Percentiles rank a stretch among this genome's conserved stretches.
Conservation (phyloP, 2,797 vertebrate species). For the Liasis olivaceus region DNA sequence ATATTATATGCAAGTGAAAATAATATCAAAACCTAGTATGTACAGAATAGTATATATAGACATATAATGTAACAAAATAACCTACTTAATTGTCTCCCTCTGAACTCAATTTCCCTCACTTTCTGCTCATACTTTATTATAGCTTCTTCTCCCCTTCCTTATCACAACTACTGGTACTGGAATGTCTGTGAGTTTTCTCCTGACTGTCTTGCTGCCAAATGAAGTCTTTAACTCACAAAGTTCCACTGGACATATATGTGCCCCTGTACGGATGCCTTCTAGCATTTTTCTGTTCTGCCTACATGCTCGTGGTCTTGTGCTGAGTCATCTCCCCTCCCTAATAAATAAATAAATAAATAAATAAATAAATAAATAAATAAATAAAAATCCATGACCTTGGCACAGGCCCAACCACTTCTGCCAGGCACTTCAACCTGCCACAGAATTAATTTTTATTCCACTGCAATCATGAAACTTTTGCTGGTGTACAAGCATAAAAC, state of each 20-base stretch:
- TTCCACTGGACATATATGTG: background rate
- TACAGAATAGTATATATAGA: background rate
- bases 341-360: no score
- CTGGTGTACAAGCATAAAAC: background rate
- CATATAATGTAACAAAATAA: background rate
- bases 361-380: no score
- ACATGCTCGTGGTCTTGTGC: background rate
- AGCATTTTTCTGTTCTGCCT: background rate
- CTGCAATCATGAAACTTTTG: background rate
- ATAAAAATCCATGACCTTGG: background rate
- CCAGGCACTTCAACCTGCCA: background rate
- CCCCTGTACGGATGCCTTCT: background rate
- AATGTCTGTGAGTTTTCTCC: background rate
- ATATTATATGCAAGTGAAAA: background rate
- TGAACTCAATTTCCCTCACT: background rate
- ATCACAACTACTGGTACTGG: background rate
- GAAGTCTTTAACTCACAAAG: background rate
- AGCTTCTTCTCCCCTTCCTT: background rate
- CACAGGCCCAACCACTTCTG: background rate
- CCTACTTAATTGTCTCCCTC: background rate
- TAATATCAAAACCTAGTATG: background rate
- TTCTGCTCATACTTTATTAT: background rate
- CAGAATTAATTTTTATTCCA: background rate
- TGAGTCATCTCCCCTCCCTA: background rate
- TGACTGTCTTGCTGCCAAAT: background rate